phyloP scores from a whole-genome alignment of 1,140 invertebrate species.

The Tetramorium simillimum region DNA sequence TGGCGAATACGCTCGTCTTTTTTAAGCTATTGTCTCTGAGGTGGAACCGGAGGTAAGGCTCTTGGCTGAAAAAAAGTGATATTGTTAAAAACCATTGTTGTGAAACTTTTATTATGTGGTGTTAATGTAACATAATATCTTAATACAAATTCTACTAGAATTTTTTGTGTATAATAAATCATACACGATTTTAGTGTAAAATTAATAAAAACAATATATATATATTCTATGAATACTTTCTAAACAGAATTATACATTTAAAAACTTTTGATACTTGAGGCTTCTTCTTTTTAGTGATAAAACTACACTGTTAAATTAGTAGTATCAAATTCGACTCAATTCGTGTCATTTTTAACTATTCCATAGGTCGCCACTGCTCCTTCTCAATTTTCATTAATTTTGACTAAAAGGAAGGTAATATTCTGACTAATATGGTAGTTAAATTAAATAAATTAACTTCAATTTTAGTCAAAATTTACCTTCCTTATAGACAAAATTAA shows the following conservation, averaged over 20 bases:
- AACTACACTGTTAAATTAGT: too few species aligned
- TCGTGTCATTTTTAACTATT: too few species aligned
- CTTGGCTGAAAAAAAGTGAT: background rate
- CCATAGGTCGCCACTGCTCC: too few species aligned
- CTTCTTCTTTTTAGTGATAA: background rate
- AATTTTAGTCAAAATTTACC: too few species aligned
- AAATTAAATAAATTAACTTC: too few species aligned
- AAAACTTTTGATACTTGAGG: background rate
- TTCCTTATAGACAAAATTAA: too few species aligned
- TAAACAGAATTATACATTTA: background rate
- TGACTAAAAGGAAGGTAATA: too few species aligned
- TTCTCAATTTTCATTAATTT: too few species aligned
- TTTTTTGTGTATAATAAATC: background rate
- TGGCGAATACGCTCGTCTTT: constrained; percentile 18
- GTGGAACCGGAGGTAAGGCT: constrained; percentile 52
- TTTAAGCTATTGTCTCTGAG: constrained; percentile 50
- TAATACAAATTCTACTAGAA: background rate
- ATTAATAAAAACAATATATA: background rate
- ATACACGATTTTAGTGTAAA: background rate
- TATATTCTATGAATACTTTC: background rate
- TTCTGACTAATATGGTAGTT: too few species aligned
- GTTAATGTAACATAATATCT: background rate
- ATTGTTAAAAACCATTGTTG: background rate
- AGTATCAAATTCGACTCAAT: too few species aligned
- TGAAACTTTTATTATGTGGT: background rate